phyloP scores from a whole-genome alignment of 2,888 invertebrate genomes.

The Ceriagrion tenellum region DNA sequence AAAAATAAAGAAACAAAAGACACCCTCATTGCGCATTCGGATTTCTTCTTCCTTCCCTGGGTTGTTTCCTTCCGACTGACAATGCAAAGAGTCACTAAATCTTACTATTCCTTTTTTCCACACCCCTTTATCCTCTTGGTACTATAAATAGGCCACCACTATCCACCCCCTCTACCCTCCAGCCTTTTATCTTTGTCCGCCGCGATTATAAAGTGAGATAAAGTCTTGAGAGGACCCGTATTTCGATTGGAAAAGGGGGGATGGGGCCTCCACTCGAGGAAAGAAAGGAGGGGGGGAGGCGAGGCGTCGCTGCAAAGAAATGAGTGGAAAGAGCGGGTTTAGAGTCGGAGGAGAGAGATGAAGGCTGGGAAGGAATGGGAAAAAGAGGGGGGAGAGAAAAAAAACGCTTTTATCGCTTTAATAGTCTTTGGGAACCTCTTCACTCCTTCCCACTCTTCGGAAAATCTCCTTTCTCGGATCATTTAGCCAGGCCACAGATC shows the following conservation, averaged over 20 bases:
- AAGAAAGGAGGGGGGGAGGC: not conserved
- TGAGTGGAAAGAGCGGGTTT: not conserved
- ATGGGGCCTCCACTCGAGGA: not conserved
- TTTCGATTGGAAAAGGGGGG: not conserved
- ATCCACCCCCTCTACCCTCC: not conserved
- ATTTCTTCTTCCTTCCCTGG: not conserved
- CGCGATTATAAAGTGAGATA: slow-evolving; percentile 17
- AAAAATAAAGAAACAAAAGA: no score
- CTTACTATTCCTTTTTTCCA: not conserved
- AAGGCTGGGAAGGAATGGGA: no score
- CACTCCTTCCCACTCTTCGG: not conserved
- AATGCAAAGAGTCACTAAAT: not conserved
- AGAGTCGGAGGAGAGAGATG: not conserved
- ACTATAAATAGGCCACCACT: not conserved
- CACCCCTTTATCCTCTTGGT: not conserved
- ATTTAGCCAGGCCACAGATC: slow-evolving; percentile 32
- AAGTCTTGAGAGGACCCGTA: slow-evolving; percentile 26
- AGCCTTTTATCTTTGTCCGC: not conserved
- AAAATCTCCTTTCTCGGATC: slow-evolving; percentile 25
- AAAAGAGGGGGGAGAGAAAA: no score
- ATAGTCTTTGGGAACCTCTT: slow-evolving; percentile 10
- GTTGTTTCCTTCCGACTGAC: not conserved
- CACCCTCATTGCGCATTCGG: not conserved
- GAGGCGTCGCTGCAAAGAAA: not conserved
- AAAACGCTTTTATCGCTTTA: slow-evolving; percentile 33